Conservation (phyloP, 2,113 vertebrate species). For the Morone chrysops region DNA sequence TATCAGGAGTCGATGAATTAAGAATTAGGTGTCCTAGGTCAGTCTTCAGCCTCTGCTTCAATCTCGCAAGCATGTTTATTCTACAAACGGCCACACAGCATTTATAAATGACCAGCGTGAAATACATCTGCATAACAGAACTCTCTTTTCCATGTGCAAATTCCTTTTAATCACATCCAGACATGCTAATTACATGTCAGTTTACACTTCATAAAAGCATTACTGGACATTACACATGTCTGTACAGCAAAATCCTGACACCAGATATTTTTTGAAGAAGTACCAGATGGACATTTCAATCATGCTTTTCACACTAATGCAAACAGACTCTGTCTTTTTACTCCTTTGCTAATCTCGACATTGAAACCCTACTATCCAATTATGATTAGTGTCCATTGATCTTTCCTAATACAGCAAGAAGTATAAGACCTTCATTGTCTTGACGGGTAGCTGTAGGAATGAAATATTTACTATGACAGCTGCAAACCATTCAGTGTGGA, state of each 20-base stretch:
- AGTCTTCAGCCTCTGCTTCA: neutral
- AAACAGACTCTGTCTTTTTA: neutral
- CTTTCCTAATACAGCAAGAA: neutral
- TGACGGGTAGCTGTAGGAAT: neutral
- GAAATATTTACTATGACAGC: neutral
- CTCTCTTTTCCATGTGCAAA: neutral
- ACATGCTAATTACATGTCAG: neutral
- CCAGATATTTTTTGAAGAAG: neutral
- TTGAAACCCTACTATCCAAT: neutral
- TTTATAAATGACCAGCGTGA: neutral
- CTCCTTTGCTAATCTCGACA: neutral
- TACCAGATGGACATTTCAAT: neutral
- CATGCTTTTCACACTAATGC: neutral
- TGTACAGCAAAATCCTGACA: neutral
- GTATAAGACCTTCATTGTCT: neutral
- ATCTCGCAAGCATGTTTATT: slow-evolving; percentile 1
- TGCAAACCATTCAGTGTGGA: neutral
- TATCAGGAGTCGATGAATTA: neutral
- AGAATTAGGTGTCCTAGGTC: neutral
- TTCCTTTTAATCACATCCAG: slow-evolving; percentile 1
- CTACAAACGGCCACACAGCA: neutral
- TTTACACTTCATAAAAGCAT: neutral
- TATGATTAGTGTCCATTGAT: neutral
- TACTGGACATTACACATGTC: neutral
- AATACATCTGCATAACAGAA: neutral